Base-by-base conservation (phyloP, 2,888 invertebrate species). In the Pandemis corylana region DNA sequence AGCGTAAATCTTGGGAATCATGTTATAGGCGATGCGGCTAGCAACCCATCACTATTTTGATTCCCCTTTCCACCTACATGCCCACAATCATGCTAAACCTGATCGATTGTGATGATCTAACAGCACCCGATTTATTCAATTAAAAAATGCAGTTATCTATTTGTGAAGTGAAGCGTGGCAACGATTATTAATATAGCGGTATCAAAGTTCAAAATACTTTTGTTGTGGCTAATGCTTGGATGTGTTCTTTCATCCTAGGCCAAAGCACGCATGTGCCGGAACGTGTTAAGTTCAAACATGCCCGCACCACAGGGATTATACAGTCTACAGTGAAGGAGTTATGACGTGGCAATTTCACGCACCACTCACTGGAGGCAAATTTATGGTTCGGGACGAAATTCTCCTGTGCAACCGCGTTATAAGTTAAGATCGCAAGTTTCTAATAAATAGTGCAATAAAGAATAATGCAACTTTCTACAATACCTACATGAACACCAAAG, bases 201-300 rank as follows among this genome's bases (percentile, higher is more conserved):
- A 71, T 67, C 53, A 59, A 61, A 70, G 74, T 74, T 71, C 75
- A 67, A 53, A 68, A 73, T 73, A 49, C 68, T 53, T 36, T 36
- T 36, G 28, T 36, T 68, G 73, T 64, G 64, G 64, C 15, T 70
- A 61, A 70, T 66, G 56, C 62, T 62, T 61, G 56, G 59, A 56
- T 44, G 68, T 59, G 68, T 44, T 42, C 20, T 59, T 53, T 67
- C 53, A 44, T 65, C 87, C 87, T 85, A 82, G 87, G 87, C 86
- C 83, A 56, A 20, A 49, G 44, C 61, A 70, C 84, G 85, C 86
- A 84, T 86, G 82, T 78, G 80, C 77, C 79, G 83, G 84, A 86
- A 87, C 87, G 77, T 82, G 86, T 84, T 87, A 81, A 78, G 80
- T 80, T 82, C 72, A 73, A 72, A 75, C 73, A 72, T 69, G 74